Conservation (phyloP, 2,113 vertebrate species). For the Eulemur macaco region DNA sequence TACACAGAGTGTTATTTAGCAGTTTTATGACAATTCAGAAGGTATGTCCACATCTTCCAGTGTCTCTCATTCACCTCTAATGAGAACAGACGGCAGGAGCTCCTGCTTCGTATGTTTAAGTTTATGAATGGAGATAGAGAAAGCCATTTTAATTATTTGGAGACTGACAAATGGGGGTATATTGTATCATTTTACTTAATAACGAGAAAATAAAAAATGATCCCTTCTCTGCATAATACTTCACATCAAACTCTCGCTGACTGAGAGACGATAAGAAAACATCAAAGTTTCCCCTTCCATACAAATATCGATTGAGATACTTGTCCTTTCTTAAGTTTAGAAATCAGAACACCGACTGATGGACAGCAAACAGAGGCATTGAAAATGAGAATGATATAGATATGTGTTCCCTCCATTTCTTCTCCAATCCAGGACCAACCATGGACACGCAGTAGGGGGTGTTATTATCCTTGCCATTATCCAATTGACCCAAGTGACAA, state of each 20-base stretch:
- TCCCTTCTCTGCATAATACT: background rate
- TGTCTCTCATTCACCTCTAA: background rate
- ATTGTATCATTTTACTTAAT: background rate
- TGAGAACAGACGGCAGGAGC: background rate
- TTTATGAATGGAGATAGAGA: background rate
- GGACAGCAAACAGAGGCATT: background rate
- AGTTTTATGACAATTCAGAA: background rate
- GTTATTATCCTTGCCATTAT: conserved; percentile 66
- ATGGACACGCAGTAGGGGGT: background rate
- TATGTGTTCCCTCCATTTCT: background rate
- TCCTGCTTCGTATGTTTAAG: background rate
- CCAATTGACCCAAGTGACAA: conserved; percentile 57
- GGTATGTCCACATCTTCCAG: background rate
- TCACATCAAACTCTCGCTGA: background rate
- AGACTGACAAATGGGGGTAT: background rate
- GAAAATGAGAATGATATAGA: background rate
- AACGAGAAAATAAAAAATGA: conserved; percentile 18
- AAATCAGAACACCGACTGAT: background rate
- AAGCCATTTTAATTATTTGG: background rate
- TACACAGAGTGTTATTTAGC: background rate
- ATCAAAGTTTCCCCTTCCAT: background rate
- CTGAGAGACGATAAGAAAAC: conserved; percentile 7
- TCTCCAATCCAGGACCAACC: background rate
- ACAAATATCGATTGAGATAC: background rate
- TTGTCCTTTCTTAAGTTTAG: background rate